Evolutionary conservation across 2,888 invertebrate species (phyloP).

Genomic region (Melinaea menophilus): DNA sequence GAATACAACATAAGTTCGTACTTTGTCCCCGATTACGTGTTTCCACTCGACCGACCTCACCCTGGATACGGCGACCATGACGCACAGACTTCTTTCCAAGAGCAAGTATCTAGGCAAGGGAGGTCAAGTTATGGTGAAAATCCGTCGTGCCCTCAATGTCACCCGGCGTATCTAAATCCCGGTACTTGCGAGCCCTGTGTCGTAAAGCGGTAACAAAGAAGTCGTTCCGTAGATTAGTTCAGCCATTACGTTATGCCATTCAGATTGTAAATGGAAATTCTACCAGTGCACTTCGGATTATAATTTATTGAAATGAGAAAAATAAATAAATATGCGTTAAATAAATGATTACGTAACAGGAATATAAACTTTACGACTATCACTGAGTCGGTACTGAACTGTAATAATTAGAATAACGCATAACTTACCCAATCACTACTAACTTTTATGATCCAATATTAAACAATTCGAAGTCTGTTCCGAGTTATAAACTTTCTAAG

Average conservation of each 20-base stretch:
- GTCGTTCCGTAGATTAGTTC: conserved; percentile 3
- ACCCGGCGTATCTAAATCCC: conserved; percentile 79
- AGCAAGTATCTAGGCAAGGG: conserved; percentile 70
- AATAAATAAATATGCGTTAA: no score
- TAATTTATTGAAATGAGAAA: not conserved
- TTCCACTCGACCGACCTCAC: conserved; percentile 78
- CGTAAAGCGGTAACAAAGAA: conserved; percentile 61
- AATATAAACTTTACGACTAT: no score
- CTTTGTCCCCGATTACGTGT: conserved; percentile 79
- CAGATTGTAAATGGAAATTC: not conserved
- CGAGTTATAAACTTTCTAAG: no score
- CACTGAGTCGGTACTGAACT: no score
- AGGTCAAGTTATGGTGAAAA: conserved; percentile 77
- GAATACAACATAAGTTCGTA: conserved; percentile 79
- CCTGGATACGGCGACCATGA: conserved; percentile 77
- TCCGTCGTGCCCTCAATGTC: conserved; percentile 80
- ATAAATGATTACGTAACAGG: no score
- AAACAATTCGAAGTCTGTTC: no score
- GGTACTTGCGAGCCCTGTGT: conserved; percentile 83
- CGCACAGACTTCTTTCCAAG: conserved; percentile 79
- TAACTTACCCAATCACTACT: no score
- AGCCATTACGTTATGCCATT: not conserved
- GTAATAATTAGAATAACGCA: no score
- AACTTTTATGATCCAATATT: no score
- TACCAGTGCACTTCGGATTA: conserved; percentile 1